Evolutionary conservation across 2,888 invertebrate species (phyloP).

Genomic region (Philaethria dido): DNA sequence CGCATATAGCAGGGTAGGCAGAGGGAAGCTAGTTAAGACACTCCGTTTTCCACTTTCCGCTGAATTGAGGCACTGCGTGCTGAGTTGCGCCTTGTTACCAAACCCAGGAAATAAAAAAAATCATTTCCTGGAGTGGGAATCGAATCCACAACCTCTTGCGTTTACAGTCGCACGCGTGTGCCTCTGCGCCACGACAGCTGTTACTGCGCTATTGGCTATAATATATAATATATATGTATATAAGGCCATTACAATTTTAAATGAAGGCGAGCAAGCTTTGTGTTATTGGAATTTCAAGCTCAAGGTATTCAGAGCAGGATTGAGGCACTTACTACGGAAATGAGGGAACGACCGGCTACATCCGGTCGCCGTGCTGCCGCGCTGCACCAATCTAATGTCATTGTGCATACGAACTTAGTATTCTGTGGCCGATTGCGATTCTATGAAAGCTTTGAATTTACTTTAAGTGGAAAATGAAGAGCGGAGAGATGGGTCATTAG

Average conservation of each 20-base stretch:
- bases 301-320: constrained; percentile 29
- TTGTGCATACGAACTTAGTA: constrained; percentile 14
- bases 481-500: too few species aligned
- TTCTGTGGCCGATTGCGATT: not conserved
- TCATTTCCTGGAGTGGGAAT: too few species aligned
- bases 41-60: too few species aligned
- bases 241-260: not conserved
- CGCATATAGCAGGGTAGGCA: too few species aligned
- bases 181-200: not conserved
- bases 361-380: constrained; percentile 36
- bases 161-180: not conserved
- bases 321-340: constrained; percentile 32
- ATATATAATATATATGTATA: not conserved
- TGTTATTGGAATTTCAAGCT: constrained; percentile 7
- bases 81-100: too few species aligned
- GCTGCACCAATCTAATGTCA: constrained; percentile 20
- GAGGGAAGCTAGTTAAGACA: too few species aligned
- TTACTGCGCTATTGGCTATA: too few species aligned
- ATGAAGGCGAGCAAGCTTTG: not conserved
- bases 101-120: too few species aligned
- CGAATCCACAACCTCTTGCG: too few species aligned
- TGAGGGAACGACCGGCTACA: constrained; percentile 33
- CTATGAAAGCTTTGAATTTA: not conserved
- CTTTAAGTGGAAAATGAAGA: too few species aligned
- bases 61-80: too few species aligned